A percentile compares a stretch with the other conserved stretches of the same genome.
These are phyloP conservation scores for Isurus oxyrinchus DNA, from an alignment of 2,113 vertebrate genomes.

Conservation along the genomic window DNA sequence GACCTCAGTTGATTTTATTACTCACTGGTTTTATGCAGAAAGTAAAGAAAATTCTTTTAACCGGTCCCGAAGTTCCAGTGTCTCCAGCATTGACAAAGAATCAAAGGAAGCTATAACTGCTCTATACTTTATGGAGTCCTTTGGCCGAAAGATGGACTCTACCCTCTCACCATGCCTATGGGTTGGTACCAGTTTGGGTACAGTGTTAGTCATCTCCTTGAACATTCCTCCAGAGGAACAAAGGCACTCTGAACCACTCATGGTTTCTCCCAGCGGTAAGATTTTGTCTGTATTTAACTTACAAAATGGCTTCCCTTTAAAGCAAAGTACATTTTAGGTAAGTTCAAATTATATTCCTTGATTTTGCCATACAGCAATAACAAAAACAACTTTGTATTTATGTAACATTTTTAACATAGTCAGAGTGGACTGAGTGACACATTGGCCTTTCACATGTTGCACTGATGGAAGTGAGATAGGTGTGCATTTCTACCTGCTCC, in stretches of 20 bases:
- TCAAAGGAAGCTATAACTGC: conserved; percentile 88
- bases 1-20: not conserved
- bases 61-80: conserved; percentile 92
- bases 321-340: not conserved
- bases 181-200: conserved; percentile 90
- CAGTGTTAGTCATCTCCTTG: conserved; percentile 80
- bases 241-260: conserved; percentile 74
- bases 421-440: not conserved
- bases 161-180: conserved; percentile 80
- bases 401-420: not conserved
- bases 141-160: conserved; percentile 72
- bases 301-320: too few species aligned
- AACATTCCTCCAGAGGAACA: conserved; percentile 82
- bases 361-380: not conserved
- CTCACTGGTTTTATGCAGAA: conserved; percentile 58
- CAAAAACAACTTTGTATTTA: not conserved
- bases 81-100: conserved; percentile 95
- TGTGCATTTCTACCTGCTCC: not conserved
- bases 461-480: not conserved
- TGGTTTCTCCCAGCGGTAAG: conserved; percentile 82
- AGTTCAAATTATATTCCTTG: not conserved
- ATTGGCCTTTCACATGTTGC: not conserved
- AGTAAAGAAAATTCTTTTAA: conserved; percentile 90
- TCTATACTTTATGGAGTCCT: conserved; percentile 86
- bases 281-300: conserved; percentile 38